phyloP scores from a whole-genome alignment of 2,888 invertebrate species.

The Scaptomyza flava region DNA sequence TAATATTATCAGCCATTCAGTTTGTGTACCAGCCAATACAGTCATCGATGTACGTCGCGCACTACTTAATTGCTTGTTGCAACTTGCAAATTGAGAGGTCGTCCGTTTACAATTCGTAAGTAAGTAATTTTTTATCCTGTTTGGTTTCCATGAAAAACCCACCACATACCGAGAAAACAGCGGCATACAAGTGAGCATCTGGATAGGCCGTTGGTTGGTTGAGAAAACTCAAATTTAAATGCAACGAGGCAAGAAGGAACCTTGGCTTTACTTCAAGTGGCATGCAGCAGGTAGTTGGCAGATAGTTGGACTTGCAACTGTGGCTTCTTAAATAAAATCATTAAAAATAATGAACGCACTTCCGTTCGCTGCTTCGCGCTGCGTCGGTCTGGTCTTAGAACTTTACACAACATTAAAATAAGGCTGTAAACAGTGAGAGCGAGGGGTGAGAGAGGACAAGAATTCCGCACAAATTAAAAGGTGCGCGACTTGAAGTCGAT shows the following conservation, averaged over 20 bases:
- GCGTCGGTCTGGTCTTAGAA: slow-evolving; percentile 69
- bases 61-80: slow-evolving; percentile 19
- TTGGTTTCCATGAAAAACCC: slow-evolving; percentile 10
- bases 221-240: slow-evolving; percentile 52
- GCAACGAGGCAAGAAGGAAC: slow-evolving; percentile 13
- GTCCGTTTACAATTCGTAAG: not conserved
- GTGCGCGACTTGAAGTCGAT: slow-evolving; percentile 57
- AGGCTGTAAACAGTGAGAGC: slow-evolving; percentile 31
- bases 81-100: not conserved
- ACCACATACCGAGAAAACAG: slow-evolving; percentile 12
- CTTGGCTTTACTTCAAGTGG: not conserved
- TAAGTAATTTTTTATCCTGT: slow-evolving; percentile 2
- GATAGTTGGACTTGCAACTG: slow-evolving; percentile 19
- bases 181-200: slow-evolving; percentile 31
- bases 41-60: slow-evolving; percentile 17
- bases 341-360: slow-evolving; percentile 79
- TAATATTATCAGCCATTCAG: slow-evolving; percentile 29
- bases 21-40: slow-evolving; percentile 33
- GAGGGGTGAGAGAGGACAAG: slow-evolving; percentile 15
- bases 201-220: slow-evolving; percentile 36
- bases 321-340: slow-evolving; percentile 71
- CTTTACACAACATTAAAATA: slow-evolving; percentile 70
- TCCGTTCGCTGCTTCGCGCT: slow-evolving; percentile 53
- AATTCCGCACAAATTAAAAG: slow-evolving; percentile 77
- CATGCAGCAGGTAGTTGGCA: slow-evolving; percentile 20